Evolutionary conservation across 2,797 vertebrate genomes (phyloP).

Genomic region (Trichosurus vulpecula): DNA sequence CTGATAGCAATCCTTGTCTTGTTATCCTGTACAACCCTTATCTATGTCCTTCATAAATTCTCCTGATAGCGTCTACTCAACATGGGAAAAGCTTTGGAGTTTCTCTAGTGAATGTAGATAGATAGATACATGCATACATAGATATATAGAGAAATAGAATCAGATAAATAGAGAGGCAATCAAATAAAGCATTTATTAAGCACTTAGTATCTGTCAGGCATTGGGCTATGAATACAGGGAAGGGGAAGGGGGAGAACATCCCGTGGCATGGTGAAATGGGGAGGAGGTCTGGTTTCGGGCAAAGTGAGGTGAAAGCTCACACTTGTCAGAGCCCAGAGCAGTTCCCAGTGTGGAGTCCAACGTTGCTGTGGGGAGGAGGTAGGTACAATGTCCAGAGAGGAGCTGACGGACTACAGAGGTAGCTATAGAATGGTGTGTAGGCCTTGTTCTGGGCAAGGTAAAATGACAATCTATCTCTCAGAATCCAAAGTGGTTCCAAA

Average conservation of each 20-base stretch:
- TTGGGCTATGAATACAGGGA: background rate
- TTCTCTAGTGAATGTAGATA: background rate
- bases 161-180: background rate
- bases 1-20: background rate
- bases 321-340: background rate
- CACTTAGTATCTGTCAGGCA: background rate
- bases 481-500: background rate
- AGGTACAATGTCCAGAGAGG: background rate
- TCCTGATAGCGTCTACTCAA: background rate
- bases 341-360: background rate
- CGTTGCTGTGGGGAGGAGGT: background rate
- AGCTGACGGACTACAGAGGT: background rate
- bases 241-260: background rate
- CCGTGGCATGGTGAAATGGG: background rate
- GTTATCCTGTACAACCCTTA: background rate
- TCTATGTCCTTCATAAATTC: background rate
- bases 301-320: background rate
- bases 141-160: background rate
- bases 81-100: background rate
- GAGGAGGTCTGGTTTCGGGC: background rate
- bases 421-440: background rate
- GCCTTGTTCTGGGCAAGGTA: background rate
- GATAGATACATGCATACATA: background rate
- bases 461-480: conserved; percentile 4
- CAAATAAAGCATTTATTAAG: background rate